Conservation (phyloP, 2,113 vertebrate genomes). For the Hemicordylus capensis region DNA sequence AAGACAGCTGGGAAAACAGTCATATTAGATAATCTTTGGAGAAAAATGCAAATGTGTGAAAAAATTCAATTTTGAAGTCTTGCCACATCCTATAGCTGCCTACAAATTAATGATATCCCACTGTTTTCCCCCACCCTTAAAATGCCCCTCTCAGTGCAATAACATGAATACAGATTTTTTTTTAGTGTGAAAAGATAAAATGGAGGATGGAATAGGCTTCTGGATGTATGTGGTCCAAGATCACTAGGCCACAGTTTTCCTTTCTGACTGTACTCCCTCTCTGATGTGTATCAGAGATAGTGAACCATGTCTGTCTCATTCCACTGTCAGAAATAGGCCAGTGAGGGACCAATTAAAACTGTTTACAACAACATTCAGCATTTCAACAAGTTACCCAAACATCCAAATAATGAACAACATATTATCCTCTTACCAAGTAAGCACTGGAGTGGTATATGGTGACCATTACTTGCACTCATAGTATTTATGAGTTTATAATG, state of each 20-base stretch:
- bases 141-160: not conserved
- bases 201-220: not conserved
- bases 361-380: not conserved
- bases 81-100: not conserved
- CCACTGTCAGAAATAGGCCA: not conserved
- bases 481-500: not conserved
- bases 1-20: slow-evolving; percentile 36
- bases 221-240: not conserved
- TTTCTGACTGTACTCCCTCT: not conserved
- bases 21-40: slow-evolving; percentile 50
- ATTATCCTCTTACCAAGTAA: not conserved
- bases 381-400: not conserved
- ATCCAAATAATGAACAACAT: not conserved
- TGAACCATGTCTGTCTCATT: not conserved
- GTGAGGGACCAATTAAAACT: not conserved
- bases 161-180: slow-evolving; percentile 15
- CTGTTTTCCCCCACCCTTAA: not conserved
- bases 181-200: not conserved
- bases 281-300: not conserved
- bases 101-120: slow-evolving; percentile 22
- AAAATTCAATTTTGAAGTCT: slow-evolving; percentile 23
- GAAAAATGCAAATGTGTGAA: slow-evolving; percentile 23
- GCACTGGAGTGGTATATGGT: not conserved
- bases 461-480: not conserved
- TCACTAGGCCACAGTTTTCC: not conserved